A percentile compares a stretch with the other conserved stretches of the same genome.
These are phyloP conservation scores for Lasioglossum figueresi DNA, from an alignment of 2,888 invertebrate genomes.

Conservation along the genomic window DNA sequence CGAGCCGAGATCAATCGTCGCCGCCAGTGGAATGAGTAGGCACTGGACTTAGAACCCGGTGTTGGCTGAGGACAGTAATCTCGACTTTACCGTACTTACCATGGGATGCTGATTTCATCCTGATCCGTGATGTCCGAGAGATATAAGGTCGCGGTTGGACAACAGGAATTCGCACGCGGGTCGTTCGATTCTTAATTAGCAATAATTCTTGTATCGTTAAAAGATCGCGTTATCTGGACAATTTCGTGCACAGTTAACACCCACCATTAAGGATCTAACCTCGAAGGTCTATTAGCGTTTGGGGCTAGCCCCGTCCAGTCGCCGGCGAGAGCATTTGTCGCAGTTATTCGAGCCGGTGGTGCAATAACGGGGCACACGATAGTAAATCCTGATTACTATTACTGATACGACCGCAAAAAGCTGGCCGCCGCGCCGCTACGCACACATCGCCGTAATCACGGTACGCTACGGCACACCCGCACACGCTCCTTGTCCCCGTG, in stretches of 20 bases:
- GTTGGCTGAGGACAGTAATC: too few species aligned
- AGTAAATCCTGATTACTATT: constrained; percentile 72
- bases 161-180: not conserved
- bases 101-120: not conserved
- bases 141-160: not conserved
- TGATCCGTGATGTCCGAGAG: not conserved
- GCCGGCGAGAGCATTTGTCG: constrained; percentile 60
- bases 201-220: constrained; percentile 4
- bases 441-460: not conserved
- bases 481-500: not conserved
- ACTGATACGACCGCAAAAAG: constrained; percentile 66
- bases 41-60: too few species aligned
- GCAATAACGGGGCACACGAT: constrained; percentile 66
- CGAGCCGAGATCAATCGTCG: too few species aligned
- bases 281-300: constrained; percentile 15
- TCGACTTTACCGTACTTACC: not conserved
- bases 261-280: constrained; percentile 24
- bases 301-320: not conserved
- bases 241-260: constrained; percentile 53
- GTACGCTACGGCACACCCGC: not conserved
- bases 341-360: constrained; percentile 64
- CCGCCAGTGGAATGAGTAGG: too few species aligned
- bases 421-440: constrained; percentile 43
- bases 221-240: constrained; percentile 20
- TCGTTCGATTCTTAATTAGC: constrained; percentile 22